Evolutionary conservation across 1,140 invertebrate species (phyloP).

Genomic region (Trichomalopsis sarcophagae): DNA sequence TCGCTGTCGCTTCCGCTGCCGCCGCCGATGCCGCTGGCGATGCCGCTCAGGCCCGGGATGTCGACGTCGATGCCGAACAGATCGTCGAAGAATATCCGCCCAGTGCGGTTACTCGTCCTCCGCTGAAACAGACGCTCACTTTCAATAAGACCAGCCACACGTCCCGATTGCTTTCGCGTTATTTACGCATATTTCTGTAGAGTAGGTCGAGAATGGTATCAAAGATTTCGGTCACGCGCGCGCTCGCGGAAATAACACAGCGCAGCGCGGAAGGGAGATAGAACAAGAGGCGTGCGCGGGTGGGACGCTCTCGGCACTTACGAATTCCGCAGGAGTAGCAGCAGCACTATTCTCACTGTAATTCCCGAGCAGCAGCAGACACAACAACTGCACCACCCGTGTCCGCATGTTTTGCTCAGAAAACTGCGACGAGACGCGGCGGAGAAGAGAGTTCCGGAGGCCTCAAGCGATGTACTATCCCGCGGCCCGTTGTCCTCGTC

Average conservation of each 20-base stretch:
- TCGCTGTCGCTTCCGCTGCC: neutral
- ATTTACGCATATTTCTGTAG: no score
- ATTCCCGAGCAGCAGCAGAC: neutral
- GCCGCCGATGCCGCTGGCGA: neutral
- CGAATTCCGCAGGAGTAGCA: neutral
- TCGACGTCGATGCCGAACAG: slow-evolving; percentile 76
- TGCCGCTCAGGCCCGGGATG: neutral
- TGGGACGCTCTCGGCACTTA: neutral
- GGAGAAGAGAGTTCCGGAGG: neutral
- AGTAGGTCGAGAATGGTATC: no score
- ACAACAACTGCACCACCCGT: neutral
- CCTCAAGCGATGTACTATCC: neutral
- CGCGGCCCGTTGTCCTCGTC: neutral
- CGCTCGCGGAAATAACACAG: neutral
- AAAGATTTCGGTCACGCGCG: slow-evolving; percentile 15
- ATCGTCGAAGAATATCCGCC: slow-evolving; percentile 80
- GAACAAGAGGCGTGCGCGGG: no score
- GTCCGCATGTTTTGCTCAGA: neutral
- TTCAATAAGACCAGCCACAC: neutral
- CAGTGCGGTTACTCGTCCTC: slow-evolving; percentile 69
- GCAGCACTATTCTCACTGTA: neutral
- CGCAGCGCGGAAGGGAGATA: no score
- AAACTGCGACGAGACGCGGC: neutral
- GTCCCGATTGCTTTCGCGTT: no score
- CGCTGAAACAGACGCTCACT: neutral